Percentiles rank a stretch among this genome's conserved stretches.
Conservation (phyloP, 1,140 invertebrate genomes). For the Olivierus martensii region DNA sequence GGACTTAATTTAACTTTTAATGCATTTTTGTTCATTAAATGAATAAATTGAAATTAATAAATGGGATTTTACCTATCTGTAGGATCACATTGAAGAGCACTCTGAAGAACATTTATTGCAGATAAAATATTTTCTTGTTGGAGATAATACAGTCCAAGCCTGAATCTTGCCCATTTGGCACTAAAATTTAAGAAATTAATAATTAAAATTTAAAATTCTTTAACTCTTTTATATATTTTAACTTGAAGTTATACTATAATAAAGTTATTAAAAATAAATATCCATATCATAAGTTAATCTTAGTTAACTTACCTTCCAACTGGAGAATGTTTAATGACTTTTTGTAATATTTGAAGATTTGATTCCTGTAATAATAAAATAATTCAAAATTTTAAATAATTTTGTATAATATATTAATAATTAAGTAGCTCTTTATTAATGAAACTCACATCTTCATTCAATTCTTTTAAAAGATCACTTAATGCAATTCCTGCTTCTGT, state of each 20-base stretch:
- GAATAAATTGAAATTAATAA: neutral
- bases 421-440: constrained; percentile 1
- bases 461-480: constrained; percentile 53
- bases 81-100: constrained; percentile 55
- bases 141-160: constrained; percentile 56
- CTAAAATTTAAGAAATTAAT: constrained; percentile 16
- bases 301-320: no score
- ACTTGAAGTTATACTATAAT: no score
- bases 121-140: constrained; percentile 49
- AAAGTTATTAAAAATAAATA: no score
- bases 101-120: constrained; percentile 58
- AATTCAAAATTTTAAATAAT: neutral
- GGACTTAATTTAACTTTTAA: no score
- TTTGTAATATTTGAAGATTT: no score
- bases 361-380: neutral
- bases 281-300: no score
- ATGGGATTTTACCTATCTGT: constrained; percentile 40
- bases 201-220: neutral
- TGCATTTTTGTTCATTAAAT: no score
- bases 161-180: constrained; percentile 63
- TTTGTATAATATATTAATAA: neutral
- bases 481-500: constrained; percentile 51
- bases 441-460: constrained; percentile 44
- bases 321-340: no score
- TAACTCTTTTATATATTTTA: no score